phyloP scores from a whole-genome alignment of 2,888 invertebrate species.

The Pilophorus perplexus region DNA sequence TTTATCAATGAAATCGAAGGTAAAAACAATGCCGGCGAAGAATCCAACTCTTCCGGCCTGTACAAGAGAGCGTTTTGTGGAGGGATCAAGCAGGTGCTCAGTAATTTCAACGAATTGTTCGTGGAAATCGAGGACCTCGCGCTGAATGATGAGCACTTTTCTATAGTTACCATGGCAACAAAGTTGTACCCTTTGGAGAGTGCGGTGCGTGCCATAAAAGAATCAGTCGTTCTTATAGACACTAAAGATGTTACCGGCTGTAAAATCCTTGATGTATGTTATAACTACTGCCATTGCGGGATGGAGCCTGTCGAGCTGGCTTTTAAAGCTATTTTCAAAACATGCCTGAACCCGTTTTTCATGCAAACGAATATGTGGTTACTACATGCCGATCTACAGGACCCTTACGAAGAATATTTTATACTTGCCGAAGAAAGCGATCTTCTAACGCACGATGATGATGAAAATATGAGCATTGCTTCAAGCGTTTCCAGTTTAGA shows the following conservation, averaged over 20 bases:
- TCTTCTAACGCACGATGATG: neutral
- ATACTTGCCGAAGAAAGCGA: neutral
- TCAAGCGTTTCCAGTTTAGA: slow-evolving; percentile 28
- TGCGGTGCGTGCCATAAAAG: slow-evolving; percentile 13
- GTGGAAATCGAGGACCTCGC: slow-evolving; percentile 27
- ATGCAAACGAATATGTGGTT: slow-evolving; percentile 39
- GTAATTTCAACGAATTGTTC: slow-evolving; percentile 10
- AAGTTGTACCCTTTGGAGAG: slow-evolving; percentile 14
- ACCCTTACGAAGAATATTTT: slow-evolving; percentile 42
- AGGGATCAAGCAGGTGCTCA: slow-evolving; percentile 28
- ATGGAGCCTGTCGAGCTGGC: slow-evolving; percentile 21
- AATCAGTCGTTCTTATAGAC: slow-evolving; percentile 26
- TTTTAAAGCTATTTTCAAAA: slow-evolving; percentile 28
- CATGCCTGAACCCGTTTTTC: slow-evolving; percentile 42
- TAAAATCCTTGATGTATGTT: slow-evolving; percentile 39
- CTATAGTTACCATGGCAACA: slow-evolving; percentile 16
- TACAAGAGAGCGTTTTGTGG: slow-evolving; percentile 40
- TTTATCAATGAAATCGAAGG: slow-evolving; percentile 3
- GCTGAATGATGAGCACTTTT: slow-evolving; percentile 11
- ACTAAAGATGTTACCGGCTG: slow-evolving; percentile 34
- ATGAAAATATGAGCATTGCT: slow-evolving; percentile 6
- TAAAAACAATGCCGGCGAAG: neutral
- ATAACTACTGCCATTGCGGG: slow-evolving; percentile 26
- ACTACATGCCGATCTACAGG: slow-evolving; percentile 32
- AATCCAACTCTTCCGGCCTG: slow-evolving; percentile 21